Conservation (phyloP, 2,888 invertebrate genomes). For the Pemphredon lugubris region DNA sequence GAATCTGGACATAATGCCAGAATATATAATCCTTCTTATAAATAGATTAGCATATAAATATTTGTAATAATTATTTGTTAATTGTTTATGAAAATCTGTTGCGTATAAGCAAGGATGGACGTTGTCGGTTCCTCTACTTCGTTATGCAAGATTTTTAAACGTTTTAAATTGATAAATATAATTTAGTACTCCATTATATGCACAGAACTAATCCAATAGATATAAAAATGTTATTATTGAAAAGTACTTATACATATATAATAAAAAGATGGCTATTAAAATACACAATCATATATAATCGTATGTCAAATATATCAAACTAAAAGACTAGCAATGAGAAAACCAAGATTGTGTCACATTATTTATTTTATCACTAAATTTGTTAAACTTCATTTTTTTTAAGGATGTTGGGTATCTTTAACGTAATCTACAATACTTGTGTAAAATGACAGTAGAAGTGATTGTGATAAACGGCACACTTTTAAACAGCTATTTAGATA, state of each 20-base stretch:
- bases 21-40: no score
- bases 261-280: conserved; percentile 18
- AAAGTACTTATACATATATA: neutral
- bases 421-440: conserved; percentile 12
- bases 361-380: conserved; percentile 54
- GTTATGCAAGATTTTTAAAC: conserved; percentile 31
- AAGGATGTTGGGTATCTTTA: conserved; percentile 7
- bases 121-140: conserved; percentile 11
- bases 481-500: conserved; percentile 23
- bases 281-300: conserved; percentile 13
- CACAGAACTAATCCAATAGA: conserved; percentile 33
- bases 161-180: conserved; percentile 30
- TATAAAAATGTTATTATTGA: conserved; percentile 37
- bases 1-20: no score
- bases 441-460: conserved; percentile 19
- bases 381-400: conserved; percentile 40
- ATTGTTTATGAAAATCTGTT: conserved; percentile 35
- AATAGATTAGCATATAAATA: no score
- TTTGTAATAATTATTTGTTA: no score
- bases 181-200: conserved; percentile 31
- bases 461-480: conserved; percentile 9
- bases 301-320: conserved; percentile 23
- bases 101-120: conserved; percentile 26
- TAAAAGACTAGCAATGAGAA: conserved; percentile 55
- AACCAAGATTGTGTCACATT: conserved; percentile 54